Percentiles rank a stretch among this genome's conserved stretches.
These are phyloP conservation scores for Monomorium pharaonis DNA, from an alignment of 1,140 invertebrate species.

Conservation along the genomic window DNA sequence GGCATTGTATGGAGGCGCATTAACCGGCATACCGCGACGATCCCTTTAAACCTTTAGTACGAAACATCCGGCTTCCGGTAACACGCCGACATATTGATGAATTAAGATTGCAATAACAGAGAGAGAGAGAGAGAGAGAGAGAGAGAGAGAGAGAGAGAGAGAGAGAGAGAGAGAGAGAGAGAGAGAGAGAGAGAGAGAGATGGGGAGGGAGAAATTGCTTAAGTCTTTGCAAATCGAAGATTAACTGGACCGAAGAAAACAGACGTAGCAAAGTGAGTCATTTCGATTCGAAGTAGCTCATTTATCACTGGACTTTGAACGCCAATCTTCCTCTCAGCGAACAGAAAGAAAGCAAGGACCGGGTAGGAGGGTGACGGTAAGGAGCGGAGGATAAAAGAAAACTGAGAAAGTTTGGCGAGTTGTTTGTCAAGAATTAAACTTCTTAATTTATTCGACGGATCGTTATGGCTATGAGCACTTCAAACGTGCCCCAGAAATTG, in stretches of 20 bases:
- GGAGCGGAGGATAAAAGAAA: constrained; percentile 39
- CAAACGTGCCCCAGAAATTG: constrained; percentile 49
- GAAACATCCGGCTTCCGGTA: constrained; percentile 45
- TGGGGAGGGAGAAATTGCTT: neutral
- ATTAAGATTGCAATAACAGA: constrained; percentile 44
- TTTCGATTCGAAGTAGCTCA: constrained; percentile 70
- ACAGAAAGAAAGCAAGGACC: constrained; percentile 42
- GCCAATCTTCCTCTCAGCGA: constrained; percentile 61
- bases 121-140: constrained; percentile 21
- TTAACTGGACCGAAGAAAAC: neutral
- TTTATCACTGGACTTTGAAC: constrained; percentile 69
- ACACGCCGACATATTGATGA: constrained; percentile 46
- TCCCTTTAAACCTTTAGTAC: constrained; percentile 40
- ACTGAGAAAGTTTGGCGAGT: constrained; percentile 43
- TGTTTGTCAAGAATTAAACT: constrained; percentile 74
- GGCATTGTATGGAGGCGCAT: constrained; percentile 13
- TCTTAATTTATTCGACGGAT: constrained; percentile 53
- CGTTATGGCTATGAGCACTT: constrained; percentile 42
- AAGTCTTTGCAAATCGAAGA: neutral
- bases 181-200: neutral
- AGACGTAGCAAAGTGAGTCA: constrained; percentile 25
- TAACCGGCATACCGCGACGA: constrained; percentile 16
- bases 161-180: neutral
- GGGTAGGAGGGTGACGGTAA: neutral
- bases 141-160: constrained; percentile 29